phyloP scores from a whole-genome alignment of 2,113 vertebrate genomes.

The Beaufortia kweichowensis region DNA sequence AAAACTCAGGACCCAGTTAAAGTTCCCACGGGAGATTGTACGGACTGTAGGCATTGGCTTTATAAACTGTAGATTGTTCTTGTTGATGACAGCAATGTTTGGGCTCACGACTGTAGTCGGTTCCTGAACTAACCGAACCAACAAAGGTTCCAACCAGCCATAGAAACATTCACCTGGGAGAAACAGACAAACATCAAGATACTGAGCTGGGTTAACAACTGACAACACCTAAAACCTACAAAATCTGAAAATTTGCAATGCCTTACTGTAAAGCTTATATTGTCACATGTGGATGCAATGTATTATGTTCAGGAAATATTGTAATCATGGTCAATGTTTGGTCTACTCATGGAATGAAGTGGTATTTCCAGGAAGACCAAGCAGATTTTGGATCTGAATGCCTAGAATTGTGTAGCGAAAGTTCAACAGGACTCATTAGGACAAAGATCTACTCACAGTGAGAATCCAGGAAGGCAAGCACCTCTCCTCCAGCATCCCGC shows the following conservation, averaged over 20 bases:
- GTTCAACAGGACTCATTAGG: too few relatives aligned
- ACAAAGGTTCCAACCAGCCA: slow-evolving; percentile 85
- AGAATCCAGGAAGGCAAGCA: slow-evolving; percentile 84
- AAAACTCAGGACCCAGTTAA: slow-evolving; percentile 83
- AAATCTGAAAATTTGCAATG: too few relatives aligned
- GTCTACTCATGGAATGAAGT: too few relatives aligned
- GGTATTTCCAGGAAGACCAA: too few relatives aligned
- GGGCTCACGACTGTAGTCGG: slow-evolving; percentile 80
- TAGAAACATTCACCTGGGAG: slow-evolving; percentile 83
- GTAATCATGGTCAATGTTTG: too few relatives aligned
- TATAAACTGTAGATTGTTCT: slow-evolving; percentile 76
- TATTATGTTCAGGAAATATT: too few relatives aligned
- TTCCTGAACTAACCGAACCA: slow-evolving; percentile 80
- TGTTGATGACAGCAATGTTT: slow-evolving; percentile 77
- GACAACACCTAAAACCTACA: too few relatives aligned
- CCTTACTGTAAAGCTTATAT: too few relatives aligned
- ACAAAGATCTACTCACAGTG: slow-evolving; percentile 79
- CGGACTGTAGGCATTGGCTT: slow-evolving; percentile 67
- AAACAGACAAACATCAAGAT: background rate
- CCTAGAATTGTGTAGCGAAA: too few relatives aligned
- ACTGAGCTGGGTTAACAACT: background rate
- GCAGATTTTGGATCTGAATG: too few relatives aligned
- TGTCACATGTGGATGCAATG: too few relatives aligned
- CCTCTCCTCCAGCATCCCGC: slow-evolving; percentile 75
- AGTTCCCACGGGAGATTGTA: slow-evolving; percentile 77